Percentiles rank a stretch among this genome's conserved stretches.
Evolutionary conservation across 2,888 invertebrate genomes (phyloP).

Genomic region (Galeopsomyia nigrocyanea): DNA sequence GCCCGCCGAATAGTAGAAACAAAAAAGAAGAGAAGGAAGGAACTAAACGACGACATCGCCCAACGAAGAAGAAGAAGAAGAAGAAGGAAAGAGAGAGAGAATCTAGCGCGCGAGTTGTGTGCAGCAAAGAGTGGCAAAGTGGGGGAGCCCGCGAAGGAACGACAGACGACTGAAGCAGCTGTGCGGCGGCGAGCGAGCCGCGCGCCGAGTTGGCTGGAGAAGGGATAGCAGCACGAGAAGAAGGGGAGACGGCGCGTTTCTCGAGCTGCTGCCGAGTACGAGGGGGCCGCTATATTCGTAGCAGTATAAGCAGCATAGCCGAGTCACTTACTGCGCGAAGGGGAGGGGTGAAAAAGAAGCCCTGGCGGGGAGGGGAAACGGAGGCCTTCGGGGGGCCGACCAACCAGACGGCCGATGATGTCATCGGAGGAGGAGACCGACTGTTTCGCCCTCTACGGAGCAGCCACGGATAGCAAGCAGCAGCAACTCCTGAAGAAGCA

Average conservation of each 20-base stretch:
- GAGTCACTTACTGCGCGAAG: conserved; percentile 57
- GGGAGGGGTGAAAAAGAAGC: conserved; percentile 72
- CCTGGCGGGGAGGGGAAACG: conserved; percentile 77
- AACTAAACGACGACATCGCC: conserved; percentile 50
- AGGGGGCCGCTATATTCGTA: conserved; percentile 72
- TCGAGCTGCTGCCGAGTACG: conserved; percentile 69
- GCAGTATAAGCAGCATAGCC: conserved; percentile 59
- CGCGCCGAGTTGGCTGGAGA: conserved; percentile 44
- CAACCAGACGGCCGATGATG: conserved; percentile 86
- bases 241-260: conserved; percentile 67
- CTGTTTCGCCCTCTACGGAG: conserved; percentile 94
- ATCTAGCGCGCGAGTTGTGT: conserved; percentile 54
- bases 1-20: conserved; percentile 62
- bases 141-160: conserved; percentile 68
- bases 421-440: conserved; percentile 97
- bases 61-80: conserved; percentile 53
- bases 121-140: conserved; percentile 66
- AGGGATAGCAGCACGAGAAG: conserved; percentile 51
- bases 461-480: conserved; percentile 73
- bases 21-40: conserved; percentile 40
- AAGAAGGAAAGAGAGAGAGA: conserved; percentile 53
- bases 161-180: conserved; percentile 57
- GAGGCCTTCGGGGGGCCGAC: conserved; percentile 85
- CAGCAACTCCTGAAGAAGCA: conserved; percentile 87
- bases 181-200: conserved; percentile 23